Evolutionary conservation across 2,797 vertebrate genomes (phyloP).

Genomic region (Phalloptychus januarius): DNA sequence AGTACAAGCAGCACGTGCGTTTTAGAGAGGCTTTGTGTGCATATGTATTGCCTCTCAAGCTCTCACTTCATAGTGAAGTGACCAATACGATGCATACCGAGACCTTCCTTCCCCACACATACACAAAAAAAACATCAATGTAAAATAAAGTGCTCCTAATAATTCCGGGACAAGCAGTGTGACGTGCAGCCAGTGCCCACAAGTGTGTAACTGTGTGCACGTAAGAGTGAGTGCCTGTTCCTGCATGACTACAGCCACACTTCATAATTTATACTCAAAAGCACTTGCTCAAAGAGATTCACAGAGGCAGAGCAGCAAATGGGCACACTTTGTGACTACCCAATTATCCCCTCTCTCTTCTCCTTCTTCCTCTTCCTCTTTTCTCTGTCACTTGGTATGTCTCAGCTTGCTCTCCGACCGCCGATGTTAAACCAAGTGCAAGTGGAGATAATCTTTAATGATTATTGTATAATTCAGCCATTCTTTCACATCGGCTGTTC

Average conservation of each 20-base stretch:
- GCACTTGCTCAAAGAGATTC: slow-evolving; percentile 66
- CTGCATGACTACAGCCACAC: slow-evolving; percentile 67
- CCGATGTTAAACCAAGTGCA: slow-evolving; percentile 24
- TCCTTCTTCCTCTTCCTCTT: slow-evolving; percentile 10
- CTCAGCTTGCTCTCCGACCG: slow-evolving; percentile 30
- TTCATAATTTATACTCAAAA: slow-evolving; percentile 78
- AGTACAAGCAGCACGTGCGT: slow-evolving; percentile 63
- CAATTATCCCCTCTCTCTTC: slow-evolving; percentile 45
- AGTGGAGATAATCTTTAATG: slow-evolving; percentile 33
- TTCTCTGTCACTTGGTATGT: slow-evolving; percentile 15
- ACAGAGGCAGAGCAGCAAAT: slow-evolving; percentile 67
- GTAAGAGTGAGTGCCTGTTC: slow-evolving; percentile 21
- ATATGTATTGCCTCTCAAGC: slow-evolving; percentile 71
- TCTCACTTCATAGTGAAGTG: slow-evolving; percentile 68
- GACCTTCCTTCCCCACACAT: slow-evolving; percentile 13
- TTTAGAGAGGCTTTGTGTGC: slow-evolving; percentile 63
- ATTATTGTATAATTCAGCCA: slow-evolving; percentile 27
- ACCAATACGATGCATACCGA: slow-evolving; percentile 56
- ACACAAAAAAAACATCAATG: slow-evolving; percentile 16
- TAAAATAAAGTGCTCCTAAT: slow-evolving; percentile 55
- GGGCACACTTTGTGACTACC: slow-evolving; percentile 68
- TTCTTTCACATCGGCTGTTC: slow-evolving; percentile 15
- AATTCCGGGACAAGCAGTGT: slow-evolving; percentile 32
- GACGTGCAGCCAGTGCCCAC: slow-evolving; percentile 28
- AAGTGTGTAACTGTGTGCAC: slow-evolving; percentile 26